Base-by-base conservation (phyloP, 2,888 invertebrate species). In the Sinopyrophorus schimmeli region DNA sequence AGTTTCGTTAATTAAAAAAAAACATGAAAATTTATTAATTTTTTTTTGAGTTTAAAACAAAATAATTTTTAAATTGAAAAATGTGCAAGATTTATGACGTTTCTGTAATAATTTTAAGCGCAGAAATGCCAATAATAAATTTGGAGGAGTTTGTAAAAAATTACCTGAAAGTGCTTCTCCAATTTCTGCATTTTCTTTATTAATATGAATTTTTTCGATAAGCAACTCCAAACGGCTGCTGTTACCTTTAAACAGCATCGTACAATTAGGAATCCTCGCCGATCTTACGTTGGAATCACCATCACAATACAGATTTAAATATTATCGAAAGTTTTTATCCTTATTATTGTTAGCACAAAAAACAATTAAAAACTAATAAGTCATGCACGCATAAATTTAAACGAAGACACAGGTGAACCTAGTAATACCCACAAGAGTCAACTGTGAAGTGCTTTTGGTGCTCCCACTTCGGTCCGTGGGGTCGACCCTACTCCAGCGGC, bases 161-260 rank as follows among this genome's bases (percentile, higher is more conserved):
- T 31, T 51, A 50, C 48, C 50, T 34, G 51, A 20, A 20, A 46
- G 34, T n/a, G 28, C 21, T 5, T 57, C 51, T 6, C 42, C 30
- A 21, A 42, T 39, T 38, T 54, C 55, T 4, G 50, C 21, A 20
- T 83, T 83, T 70, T 89, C 89, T 76, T 89, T 89, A 65, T 86
- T 88, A 3, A 88, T 88, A 71, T 90, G 90, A 62, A 91, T 89
- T 76, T 89, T 90, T 73, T 89, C 89, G 61, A 91, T 91, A 63
- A 91, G 80, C 69, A 88, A 83, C 74, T 90, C 89, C 70, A 91
- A 76, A 64, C 88, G 79, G 70, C 86, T 86, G 77, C 90, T 90
- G 74, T 89, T 90, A 56, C 90, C 90, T 71, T 89, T 90, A 79
- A 90, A 90, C 73, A 90, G 78, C 89, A 90, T 89, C 69, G 62